Conservation (phyloP, 2,113 vertebrate species). For the Megalops atlanticus region DNA sequence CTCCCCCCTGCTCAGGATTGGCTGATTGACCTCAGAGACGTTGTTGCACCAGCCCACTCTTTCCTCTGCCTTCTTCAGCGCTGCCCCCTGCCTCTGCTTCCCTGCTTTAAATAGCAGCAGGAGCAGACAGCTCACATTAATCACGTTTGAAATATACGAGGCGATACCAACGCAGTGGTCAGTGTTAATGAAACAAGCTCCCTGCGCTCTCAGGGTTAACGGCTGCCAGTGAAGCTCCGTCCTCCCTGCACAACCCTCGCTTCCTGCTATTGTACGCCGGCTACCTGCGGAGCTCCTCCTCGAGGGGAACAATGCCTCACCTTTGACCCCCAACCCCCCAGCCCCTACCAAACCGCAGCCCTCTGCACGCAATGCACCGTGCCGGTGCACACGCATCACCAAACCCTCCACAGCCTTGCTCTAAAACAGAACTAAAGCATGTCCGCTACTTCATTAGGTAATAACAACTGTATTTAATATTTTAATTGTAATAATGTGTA, state of each 20-base stretch:
- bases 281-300: neutral
- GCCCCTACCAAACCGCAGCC: neutral
- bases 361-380: too few species aligned
- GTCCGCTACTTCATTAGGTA: too few species aligned
- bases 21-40: too few species aligned
- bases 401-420: neutral
- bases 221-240: too few species aligned
- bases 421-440: neutral
- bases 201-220: neutral
- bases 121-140: neutral
- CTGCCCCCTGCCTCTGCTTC: neutral
- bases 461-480: neutral
- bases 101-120: neutral
- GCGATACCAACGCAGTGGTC: neutral
- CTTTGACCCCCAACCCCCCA: neutral
- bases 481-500: neutral
- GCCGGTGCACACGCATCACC: too few species aligned
- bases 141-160: neutral
- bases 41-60: too few species aligned
- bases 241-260: neutral
- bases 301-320: neutral
- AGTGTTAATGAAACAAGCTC: neutral
- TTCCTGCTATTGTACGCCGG: neutral
- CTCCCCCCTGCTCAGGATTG: neutral
- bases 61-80: neutral